Evolutionary conservation across 2,888 invertebrate species (phyloP).

Genomic region (Apomyelois bistriatella): DNA sequence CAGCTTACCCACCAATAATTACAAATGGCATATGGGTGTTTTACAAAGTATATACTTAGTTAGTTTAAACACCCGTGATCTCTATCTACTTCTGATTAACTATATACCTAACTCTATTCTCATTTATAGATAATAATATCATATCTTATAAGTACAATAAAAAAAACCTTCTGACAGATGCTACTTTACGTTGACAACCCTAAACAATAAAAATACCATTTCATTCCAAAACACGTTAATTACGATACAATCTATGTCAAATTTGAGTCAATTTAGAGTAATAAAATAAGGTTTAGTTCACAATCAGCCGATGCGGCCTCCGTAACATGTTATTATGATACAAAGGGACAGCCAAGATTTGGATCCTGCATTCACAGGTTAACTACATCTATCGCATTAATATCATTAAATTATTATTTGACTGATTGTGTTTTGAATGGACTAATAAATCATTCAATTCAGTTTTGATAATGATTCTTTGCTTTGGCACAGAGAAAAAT

Average conservation of each 20-base stretch:
- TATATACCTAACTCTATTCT: too few species aligned
- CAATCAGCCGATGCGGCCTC: slow-evolving; percentile 73
- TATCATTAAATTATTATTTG: slow-evolving; percentile 25
- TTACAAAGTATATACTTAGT: too few species aligned
- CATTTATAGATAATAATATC: too few species aligned
- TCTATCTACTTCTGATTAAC: too few species aligned
- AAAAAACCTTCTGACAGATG: not conserved
- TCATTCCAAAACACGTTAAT: slow-evolving; percentile 54
- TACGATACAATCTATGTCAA: slow-evolving; percentile 71
- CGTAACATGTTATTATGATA: slow-evolving; percentile 59
- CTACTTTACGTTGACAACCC: not conserved
- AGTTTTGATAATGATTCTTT: not conserved
- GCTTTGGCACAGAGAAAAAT: too few species aligned
- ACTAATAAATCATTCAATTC: slow-evolving; percentile 18
- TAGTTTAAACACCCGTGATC: too few species aligned
- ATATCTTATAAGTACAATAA: too few species aligned
- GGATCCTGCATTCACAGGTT: slow-evolving; percentile 26
- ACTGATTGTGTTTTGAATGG: slow-evolving; percentile 17
- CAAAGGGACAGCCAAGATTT: slow-evolving; percentile 36
- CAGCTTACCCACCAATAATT: too few species aligned
- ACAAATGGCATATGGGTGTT: too few species aligned
- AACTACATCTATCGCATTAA: slow-evolving; percentile 26
- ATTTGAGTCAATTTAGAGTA: slow-evolving; percentile 73
- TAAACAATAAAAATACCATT: slow-evolving; percentile 27
- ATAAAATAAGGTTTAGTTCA: slow-evolving; percentile 77